phyloP scores from a whole-genome alignment of 2,113 vertebrate species.

The Hyperopisus bebe region DNA sequence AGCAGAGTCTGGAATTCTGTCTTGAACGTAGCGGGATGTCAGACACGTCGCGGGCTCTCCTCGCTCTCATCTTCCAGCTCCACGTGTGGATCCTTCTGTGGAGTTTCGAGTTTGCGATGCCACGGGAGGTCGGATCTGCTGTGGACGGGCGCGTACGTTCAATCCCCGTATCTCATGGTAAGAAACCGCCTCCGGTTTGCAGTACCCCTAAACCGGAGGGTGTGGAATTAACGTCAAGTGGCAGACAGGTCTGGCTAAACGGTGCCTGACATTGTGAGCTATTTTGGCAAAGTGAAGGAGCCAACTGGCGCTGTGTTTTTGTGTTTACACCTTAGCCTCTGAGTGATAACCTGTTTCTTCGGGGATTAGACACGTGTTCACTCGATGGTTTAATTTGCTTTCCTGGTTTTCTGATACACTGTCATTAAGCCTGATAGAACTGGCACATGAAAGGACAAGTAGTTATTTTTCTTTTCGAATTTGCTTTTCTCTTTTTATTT shows the following conservation, averaged over 20 bases:
- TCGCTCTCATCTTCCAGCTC: too few relatives aligned
- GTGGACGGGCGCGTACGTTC: not conserved
- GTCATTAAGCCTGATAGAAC: not conserved
- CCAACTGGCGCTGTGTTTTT: not conserved
- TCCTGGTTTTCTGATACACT: not conserved
- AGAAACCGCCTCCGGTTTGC: not conserved
- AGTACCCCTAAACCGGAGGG: not conserved
- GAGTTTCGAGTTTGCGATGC: not conserved
- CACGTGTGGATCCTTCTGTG: not conserved
- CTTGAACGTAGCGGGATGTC: not conserved
- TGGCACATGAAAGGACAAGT: not conserved
- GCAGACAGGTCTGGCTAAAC: not conserved
- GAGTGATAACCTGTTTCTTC: not conserved
- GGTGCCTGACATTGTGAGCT: not conserved
- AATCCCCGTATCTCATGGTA: not conserved
- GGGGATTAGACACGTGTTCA: not conserved
- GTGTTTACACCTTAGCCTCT: not conserved
- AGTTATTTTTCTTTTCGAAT: not conserved
- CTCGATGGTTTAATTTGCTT: not conserved
- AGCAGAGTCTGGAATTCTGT: not conserved
- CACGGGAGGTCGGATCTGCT: too few relatives aligned
- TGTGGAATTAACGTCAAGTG: not conserved
- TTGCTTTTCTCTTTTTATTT: not conserved
- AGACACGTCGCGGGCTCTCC: not conserved
- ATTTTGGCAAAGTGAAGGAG: not conserved